Evolutionary conservation across 2,797 vertebrate species (phyloP).

Genomic region (Semaprochilodus insignis): DNA sequence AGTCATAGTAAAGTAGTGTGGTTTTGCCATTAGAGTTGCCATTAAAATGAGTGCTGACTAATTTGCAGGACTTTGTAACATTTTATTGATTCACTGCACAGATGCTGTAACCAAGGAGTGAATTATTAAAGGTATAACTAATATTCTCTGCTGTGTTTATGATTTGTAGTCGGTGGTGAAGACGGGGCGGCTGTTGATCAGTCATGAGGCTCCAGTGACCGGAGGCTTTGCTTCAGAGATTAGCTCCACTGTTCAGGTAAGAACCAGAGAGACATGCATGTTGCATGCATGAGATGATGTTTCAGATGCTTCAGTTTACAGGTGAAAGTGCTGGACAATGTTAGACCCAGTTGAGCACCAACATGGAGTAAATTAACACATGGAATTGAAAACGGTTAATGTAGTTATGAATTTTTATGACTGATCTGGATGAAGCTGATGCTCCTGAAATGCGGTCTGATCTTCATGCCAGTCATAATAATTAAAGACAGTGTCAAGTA

Average conservation of each 20-base stretch:
- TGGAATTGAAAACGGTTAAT: neutral
- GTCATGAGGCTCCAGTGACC: constrained; percentile 95
- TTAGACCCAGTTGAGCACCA: neutral
- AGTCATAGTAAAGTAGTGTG: too few species aligned
- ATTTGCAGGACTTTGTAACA: too few species aligned
- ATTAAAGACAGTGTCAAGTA: too few species aligned
- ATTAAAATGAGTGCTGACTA: too few species aligned
- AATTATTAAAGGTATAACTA: neutral
- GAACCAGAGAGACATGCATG: constrained; percentile 32
- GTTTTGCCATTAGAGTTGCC: too few species aligned
- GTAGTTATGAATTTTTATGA: too few species aligned
- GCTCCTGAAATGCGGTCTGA: neutral
- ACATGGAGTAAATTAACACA: neutral
- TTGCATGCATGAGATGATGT: too few species aligned
- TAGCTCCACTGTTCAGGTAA: constrained; percentile 94
- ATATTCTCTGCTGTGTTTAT: constrained; percentile 13
- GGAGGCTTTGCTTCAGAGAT: constrained; percentile 98
- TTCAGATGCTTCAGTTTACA: neutral
- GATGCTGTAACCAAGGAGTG: neutral
- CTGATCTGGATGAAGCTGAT: neutral
- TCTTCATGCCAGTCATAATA: neutral
- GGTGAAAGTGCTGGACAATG: neutral
- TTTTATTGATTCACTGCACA: too few species aligned
- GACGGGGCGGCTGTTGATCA: constrained; percentile 93
- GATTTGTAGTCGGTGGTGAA: constrained; percentile 89